Conservation (phyloP, 2,888 invertebrate species). For the Ernsta delagoae region DNA sequence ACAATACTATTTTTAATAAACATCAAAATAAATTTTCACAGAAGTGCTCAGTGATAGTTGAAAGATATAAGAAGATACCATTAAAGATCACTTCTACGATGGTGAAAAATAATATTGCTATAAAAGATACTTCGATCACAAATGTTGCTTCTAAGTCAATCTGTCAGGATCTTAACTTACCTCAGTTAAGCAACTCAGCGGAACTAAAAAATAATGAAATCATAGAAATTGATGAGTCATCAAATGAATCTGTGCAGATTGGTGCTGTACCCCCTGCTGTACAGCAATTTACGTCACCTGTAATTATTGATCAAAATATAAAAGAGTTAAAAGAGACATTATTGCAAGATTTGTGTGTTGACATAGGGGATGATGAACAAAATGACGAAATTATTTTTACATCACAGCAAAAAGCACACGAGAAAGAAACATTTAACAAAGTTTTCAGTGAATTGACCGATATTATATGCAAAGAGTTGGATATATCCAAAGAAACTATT, state of each 20-base stretch:
- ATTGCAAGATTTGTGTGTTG: slow-evolving; percentile 54
- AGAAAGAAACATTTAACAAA: not conserved
- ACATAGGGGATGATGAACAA: slow-evolving; percentile 20
- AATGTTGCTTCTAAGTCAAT: not conserved
- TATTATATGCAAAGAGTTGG: slow-evolving; percentile 1
- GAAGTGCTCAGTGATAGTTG: slow-evolving; percentile 59
- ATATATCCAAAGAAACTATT: not conserved
- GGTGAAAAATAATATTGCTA: not conserved
- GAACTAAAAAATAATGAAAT: slow-evolving; percentile 43
- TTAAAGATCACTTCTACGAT: not conserved
- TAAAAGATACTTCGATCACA: not conserved
- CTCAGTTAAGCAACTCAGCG: slow-evolving; percentile 7
- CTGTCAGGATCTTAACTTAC: not conserved
- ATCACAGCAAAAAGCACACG: not conserved
- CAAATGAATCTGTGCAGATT: slow-evolving; percentile 47
- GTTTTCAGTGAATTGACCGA: not conserved
- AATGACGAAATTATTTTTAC: slow-evolving; percentile 1
- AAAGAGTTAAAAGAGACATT: slow-evolving; percentile 52
- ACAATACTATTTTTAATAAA: slow-evolving; percentile 48
- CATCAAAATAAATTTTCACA: slow-evolving; percentile 62
- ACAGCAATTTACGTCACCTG: slow-evolving; percentile 3
- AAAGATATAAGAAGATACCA: slow-evolving; percentile 42
- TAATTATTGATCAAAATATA: slow-evolving; percentile 46
- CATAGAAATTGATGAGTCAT: slow-evolving; percentile 64
- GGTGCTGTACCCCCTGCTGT: not conserved